These are phyloP conservation scores for Herpetotheres cachinnans DNA, from an alignment of 2,113 vertebrate genomes.

Conservation along the genomic window DNA sequence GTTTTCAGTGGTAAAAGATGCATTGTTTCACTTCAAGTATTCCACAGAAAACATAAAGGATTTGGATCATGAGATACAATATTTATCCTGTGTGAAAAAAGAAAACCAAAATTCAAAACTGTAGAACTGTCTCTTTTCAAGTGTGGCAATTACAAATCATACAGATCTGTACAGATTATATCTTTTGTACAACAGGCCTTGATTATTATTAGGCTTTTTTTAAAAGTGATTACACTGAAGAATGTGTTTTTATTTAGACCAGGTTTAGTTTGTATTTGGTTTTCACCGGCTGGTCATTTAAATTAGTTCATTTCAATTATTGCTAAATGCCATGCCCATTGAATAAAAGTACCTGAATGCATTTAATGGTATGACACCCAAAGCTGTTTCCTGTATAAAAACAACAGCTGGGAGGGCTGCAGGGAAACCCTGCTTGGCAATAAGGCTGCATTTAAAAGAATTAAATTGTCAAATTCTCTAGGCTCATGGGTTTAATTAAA, in stretches of 20 bases:
- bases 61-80: slow-evolving; percentile 29
- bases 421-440: slow-evolving; percentile 16
- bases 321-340: neutral
- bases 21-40: slow-evolving; percentile 63
- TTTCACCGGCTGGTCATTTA: slow-evolving; percentile 12
- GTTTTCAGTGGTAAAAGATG: slow-evolving; percentile 56
- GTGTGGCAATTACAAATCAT: slow-evolving; percentile 45
- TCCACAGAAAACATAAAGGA: slow-evolving; percentile 60
- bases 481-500: neutral
- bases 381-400: slow-evolving; percentile 2
- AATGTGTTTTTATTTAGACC: neutral
- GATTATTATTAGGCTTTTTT: neutral
- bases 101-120: neutral
- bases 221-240: neutral
- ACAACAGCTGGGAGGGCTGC: slow-evolving; percentile 4
- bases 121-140: slow-evolving; percentile 41
- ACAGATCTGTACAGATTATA: neutral
- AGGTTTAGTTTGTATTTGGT: neutral
- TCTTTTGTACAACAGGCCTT: neutral
- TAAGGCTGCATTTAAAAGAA: slow-evolving; percentile 34
- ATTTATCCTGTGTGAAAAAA: slow-evolving; percentile 3
- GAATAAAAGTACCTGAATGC: slow-evolving; percentile 17
- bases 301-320: slow-evolving; percentile 23
- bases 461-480: slow-evolving; percentile 19
- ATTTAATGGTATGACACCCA: neutral